Conservation (phyloP, 1,140 invertebrate genomes). For the Cryptotermes secundus region DNA sequence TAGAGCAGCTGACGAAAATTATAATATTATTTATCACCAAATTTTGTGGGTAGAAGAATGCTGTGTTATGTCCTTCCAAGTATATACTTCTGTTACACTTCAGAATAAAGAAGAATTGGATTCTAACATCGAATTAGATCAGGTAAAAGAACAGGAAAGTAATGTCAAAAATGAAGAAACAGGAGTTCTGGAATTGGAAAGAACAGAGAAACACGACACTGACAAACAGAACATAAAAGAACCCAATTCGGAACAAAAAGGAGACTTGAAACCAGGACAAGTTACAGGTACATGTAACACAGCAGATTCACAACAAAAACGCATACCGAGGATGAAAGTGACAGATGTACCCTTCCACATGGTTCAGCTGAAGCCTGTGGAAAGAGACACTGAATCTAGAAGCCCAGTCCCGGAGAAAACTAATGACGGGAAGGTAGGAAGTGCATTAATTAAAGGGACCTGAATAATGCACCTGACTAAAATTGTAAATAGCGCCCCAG, state of each 20-base stretch:
- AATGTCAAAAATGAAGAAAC: constrained; percentile 24
- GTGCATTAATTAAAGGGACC: neutral
- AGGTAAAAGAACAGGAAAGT: constrained; percentile 32
- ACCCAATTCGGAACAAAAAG: neutral
- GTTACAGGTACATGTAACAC: neutral
- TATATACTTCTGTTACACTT: neutral
- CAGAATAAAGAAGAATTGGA: constrained; percentile 36
- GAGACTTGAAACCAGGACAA: neutral
- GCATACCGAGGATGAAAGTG: neutral
- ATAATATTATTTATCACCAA: neutral
- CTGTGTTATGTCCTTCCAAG: neutral
- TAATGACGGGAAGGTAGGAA: neutral
- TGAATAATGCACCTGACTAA: neutral
- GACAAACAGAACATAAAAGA: neutral
- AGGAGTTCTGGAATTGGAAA: constrained; percentile 2
- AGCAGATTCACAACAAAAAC: constrained; percentile 23
- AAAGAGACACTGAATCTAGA: constrained; percentile 7
- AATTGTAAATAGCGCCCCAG: neutral
- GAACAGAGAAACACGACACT: neutral
- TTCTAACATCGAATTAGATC: neutral
- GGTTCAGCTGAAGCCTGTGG: constrained; percentile 25
- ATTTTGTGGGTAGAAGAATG: neutral
- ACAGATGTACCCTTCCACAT: neutral
- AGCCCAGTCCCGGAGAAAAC: neutral
- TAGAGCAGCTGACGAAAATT: neutral